Base-by-base conservation (phyloP, 1,140 invertebrate species). In the Pogonomyrmex californicus region DNA sequence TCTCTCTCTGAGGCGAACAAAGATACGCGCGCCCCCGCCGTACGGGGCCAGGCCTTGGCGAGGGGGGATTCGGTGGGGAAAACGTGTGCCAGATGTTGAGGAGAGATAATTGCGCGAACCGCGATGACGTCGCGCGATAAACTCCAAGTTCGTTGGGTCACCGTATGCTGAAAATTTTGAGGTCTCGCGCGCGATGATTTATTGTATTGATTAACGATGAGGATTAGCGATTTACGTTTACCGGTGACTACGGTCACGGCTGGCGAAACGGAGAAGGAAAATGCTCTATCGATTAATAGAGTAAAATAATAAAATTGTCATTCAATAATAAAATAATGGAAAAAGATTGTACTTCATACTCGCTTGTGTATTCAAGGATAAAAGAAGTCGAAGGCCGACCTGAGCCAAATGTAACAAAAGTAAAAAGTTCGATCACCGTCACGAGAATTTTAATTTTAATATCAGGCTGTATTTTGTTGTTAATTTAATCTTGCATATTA, bases 1-100 rank as follows among this genome's bases (percentile, higher is more conserved):
- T 23, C 23, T 23, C 23, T 23, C 23, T n/a, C 14, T 90, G 82
- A 71, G 30, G 41, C 58, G 88, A 92, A 92, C 89, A 93, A 93
- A 93, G 92, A 89, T 91, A 92, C 88, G 77, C 66, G 49, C 30
- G 47, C 85, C 41, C 44, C 30, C 65, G 47, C 70, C 47, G 51
- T 23, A 23, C 4, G 41, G 75, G 14, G 9, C 36, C 23, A 23
- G 23, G 23, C 23, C 23, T 23, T 23, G 23, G 23, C 23, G 23
- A 23, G 23, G 23, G 23, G 36, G 2, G 14, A 33, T 7, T 9
- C 23, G 9, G 56, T 7, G 60, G 17, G 10, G n/a, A 41, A 4
- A 7, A 4, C 47, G 36, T 58, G 51, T 58, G 41, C 56, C 41
- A 73, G 68, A 83, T 83, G 65, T 5, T 38, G 33, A 83, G 10